phyloP scores from a whole-genome alignment of 2,113 vertebrate species.

The Poicephalus meyeri region DNA sequence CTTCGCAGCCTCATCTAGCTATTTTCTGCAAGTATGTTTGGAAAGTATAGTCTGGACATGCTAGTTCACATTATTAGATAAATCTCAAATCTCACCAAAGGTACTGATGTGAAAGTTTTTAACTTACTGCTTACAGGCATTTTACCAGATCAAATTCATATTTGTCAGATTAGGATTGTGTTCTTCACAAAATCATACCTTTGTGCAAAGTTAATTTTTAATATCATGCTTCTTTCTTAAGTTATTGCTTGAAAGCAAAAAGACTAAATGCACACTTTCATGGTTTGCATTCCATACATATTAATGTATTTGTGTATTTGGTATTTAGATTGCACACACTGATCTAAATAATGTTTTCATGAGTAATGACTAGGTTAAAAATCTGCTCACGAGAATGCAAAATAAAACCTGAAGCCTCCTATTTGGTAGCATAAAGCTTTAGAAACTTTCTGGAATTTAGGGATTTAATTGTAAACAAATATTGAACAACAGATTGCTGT shows the following conservation, averaged over 20 bases:
- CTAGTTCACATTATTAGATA: background rate
- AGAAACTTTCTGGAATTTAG: background rate
- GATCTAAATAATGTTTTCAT: background rate
- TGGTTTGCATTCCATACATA: background rate
- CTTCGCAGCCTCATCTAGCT: background rate
- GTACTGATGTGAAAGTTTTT: background rate
- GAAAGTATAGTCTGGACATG: background rate
- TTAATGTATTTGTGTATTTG: background rate
- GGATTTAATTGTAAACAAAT: background rate
- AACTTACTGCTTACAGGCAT: background rate
- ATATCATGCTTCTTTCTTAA: background rate
- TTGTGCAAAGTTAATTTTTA: background rate
- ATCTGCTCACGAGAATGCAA: background rate
- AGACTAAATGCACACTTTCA: background rate
- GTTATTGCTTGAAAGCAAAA: background rate
- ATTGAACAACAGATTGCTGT: background rate
- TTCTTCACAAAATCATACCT: background rate
- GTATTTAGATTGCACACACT: background rate
- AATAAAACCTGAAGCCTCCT: background rate
- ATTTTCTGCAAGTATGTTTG: background rate
- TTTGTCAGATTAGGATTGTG: accelerated
- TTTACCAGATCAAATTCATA: background rate
- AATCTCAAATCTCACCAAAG: background rate
- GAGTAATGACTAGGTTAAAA: background rate
- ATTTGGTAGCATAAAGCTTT: background rate